Evolutionary conservation across 2,113 vertebrate genomes (phyloP).

Genomic region (Echinops telfairi): DNA sequence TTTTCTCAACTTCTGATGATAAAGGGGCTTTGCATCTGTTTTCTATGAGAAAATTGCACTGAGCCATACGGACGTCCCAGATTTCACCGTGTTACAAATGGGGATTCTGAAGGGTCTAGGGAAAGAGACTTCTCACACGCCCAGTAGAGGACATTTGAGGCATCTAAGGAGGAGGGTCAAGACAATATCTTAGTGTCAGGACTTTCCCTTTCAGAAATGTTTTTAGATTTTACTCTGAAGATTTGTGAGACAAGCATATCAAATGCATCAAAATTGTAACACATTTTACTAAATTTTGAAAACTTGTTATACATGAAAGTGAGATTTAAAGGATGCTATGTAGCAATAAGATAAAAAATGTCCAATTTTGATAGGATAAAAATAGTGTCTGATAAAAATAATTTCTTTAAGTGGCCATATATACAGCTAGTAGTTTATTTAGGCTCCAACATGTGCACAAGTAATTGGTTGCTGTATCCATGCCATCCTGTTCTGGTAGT

Average conservation of each 20-base stretch:
- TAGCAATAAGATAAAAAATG: conserved; percentile 9
- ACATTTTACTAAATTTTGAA: conserved; percentile 39
- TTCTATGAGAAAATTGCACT: conserved; percentile 71
- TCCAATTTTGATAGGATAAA: conserved; percentile 37
- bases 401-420: not conserved
- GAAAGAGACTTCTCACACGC: conserved; percentile 57
- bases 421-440: not conserved
- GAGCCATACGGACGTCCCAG: conserved; percentile 49
- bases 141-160: conserved; percentile 37
- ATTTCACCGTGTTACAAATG: conserved; percentile 60
- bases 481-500: not conserved
- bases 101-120: conserved; percentile 26
- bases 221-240: conserved; percentile 48
- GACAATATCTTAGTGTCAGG: conserved; percentile 7
- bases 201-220: conserved; percentile 14
- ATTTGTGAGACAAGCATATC: not conserved
- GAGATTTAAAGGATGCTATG: conserved; percentile 40
- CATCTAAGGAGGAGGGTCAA: not conserved
- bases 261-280: not conserved
- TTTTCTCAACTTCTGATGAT: conserved; percentile 55
- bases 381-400: not conserved
- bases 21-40: conserved; percentile 62
- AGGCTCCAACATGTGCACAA: not conserved
- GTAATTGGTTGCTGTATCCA: conserved; percentile 35
- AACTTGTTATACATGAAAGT: not conserved